Conservation (phyloP, 1,140 invertebrate species). For the Bombus superbus region DNA sequence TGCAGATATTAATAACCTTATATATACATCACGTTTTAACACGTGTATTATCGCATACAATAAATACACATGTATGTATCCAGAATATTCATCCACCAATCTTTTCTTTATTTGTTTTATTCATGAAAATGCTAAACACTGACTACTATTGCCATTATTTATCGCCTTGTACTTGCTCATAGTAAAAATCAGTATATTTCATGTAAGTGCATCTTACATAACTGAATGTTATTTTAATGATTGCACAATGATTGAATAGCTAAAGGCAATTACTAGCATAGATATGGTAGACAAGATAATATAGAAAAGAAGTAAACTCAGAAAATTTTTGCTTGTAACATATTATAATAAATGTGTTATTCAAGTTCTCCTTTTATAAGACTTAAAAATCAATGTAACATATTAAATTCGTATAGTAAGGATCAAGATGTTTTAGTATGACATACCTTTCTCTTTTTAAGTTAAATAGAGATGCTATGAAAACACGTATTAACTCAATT, state of each 20-base stretch:
- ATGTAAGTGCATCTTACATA: constrained; percentile 11
- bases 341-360: constrained; percentile 32
- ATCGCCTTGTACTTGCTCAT: constrained; percentile 56
- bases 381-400: constrained; percentile 12
- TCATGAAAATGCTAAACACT: constrained; percentile 49
- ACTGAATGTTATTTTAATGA: constrained; percentile 34
- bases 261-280: constrained; percentile 59
- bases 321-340: background rate
- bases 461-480: constrained; percentile 6
- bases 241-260: constrained; percentile 37
- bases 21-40: constrained; percentile 41
- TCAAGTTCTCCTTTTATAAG: constrained; percentile 18
- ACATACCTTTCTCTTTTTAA: background rate
- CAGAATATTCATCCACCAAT: constrained; percentile 17
- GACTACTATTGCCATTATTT: constrained; percentile 59
- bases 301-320: constrained; percentile 5
- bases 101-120: constrained; percentile 10
- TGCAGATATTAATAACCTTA: constrained; percentile 45
- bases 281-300: constrained; percentile 46
- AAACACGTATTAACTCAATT: constrained; percentile 25
- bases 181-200: constrained; percentile 40
- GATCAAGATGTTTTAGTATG: background rate
- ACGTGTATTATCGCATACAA: background rate
- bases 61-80: constrained; percentile 10
- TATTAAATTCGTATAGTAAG: background rate